These are phyloP conservation scores for Linnaemya tessellans DNA, from an alignment of 2,888 invertebrate species.

Conservation along the genomic window DNA sequence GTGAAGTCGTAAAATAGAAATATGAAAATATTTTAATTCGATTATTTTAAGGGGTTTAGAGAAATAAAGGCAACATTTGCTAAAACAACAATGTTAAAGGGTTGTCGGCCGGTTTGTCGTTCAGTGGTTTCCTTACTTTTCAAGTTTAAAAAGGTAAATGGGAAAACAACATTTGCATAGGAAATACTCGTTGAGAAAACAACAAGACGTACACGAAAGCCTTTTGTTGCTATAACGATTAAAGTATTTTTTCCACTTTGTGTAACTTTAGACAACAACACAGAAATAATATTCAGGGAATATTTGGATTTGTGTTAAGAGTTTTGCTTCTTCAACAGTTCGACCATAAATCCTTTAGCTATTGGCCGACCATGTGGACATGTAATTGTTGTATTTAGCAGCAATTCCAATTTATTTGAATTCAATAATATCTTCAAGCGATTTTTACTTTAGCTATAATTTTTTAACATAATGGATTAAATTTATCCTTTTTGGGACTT, in stretches of 20 bases:
- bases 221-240: conserved; percentile 24
- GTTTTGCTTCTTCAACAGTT: conserved; percentile 29
- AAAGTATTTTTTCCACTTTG: conserved; percentile 38
- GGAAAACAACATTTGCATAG: conserved; percentile 77
- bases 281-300: conserved; percentile 42
- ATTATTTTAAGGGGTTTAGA: conserved; percentile 24
- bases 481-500: no score
- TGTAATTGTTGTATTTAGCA: no score
- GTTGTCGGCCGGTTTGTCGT: conserved; percentile 34
- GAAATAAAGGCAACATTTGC: conserved; percentile 68
- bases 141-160: conserved; percentile 12
- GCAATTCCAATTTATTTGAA: no score
- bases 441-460: no score
- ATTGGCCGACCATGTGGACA: neutral
- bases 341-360: conserved; percentile 16
- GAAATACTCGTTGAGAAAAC: conserved; percentile 70
- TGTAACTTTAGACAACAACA: conserved; percentile 66
- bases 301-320: conserved; percentile 37
- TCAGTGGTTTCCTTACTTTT: conserved; percentile 13
- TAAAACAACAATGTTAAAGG: conserved; percentile 40
- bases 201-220: conserved; percentile 13
- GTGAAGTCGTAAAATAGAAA: conserved; percentile 1
- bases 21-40: conserved; percentile 41
- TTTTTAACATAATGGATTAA: no score
- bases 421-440: no score